phyloP scores from a whole-genome alignment of 2,888 invertebrate genomes.

The Pilophorus perplexus region DNA sequence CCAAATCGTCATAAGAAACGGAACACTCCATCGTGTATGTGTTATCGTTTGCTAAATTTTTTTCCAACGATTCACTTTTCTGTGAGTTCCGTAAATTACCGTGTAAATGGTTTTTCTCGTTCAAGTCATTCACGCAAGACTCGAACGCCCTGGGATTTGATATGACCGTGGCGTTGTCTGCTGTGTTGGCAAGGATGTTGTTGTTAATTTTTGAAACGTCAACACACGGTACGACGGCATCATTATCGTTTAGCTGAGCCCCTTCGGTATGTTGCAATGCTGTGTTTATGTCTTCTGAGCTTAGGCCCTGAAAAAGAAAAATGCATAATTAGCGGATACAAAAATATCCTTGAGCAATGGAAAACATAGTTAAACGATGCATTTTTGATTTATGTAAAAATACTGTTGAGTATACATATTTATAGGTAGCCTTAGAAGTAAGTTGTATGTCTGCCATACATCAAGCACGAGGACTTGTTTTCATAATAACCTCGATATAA shows the following conservation, averaged over 20 bases:
- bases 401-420: no score
- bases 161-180: background rate
- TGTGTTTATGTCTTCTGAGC: constrained; percentile 16
- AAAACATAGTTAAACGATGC: no score
- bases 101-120: background rate
- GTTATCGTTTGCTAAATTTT: constrained; percentile 16
- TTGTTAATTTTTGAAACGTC: constrained; percentile 20
- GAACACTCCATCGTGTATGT: constrained; percentile 45
- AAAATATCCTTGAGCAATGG: no score
- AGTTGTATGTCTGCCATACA: no score
- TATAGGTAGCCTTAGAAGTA: no score
- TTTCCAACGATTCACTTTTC: background rate
- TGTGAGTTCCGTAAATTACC: background rate
- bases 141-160: constrained; percentile 1
- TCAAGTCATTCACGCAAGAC: background rate
- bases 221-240: background rate
- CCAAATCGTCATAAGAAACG: constrained; percentile 47
- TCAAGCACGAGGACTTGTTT: no score
- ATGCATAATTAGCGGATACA: no score
- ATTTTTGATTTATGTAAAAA: no score
- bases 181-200: background rate
- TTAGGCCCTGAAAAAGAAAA: constrained; percentile 19
- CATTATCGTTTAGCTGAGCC: background rate
- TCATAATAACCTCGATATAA: no score
- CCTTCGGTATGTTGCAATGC: background rate